Percentiles rank a stretch among this genome's conserved stretches.
These are phyloP conservation scores for Microplitis deprimator DNA, from an alignment of 2,888 invertebrate genomes.

Conservation along the genomic window DNA sequence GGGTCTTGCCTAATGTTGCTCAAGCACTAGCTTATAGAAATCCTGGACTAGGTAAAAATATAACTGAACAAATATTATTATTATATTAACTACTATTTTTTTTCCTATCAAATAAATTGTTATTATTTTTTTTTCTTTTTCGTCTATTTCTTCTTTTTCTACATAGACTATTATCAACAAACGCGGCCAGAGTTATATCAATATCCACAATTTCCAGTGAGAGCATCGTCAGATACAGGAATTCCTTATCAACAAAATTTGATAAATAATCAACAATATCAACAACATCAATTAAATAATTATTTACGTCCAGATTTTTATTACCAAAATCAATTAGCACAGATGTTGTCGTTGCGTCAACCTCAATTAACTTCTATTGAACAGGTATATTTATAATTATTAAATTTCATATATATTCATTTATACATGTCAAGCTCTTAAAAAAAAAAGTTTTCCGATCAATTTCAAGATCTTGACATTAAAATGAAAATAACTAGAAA, in stretches of 20 bases:
- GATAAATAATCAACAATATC: constrained; percentile 4
- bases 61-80: background rate
- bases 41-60: constrained; percentile 59
- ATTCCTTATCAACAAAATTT: background rate
- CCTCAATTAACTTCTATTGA: background rate
- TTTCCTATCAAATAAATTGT: background rate
- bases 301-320: background rate
- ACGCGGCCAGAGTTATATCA: background rate
- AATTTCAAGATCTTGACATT: too few species aligned
- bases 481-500: too few species aligned
- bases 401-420: constrained; percentile 12
- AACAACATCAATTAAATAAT: constrained; percentile 6
- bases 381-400: constrained; percentile 25
- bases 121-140: background rate
- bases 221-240: background rate
- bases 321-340: constrained; percentile 7
- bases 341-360: too few species aligned
- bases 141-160: background rate
- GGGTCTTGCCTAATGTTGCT: constrained; percentile 62
- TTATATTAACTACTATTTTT: background rate
- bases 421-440: too few species aligned
- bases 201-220: background rate
- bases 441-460: too few species aligned
- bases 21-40: constrained; percentile 63
- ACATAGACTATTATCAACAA: background rate